phyloP scores from a whole-genome alignment of 1,140 invertebrate genomes.

The Luehdorfia chinensis region DNA sequence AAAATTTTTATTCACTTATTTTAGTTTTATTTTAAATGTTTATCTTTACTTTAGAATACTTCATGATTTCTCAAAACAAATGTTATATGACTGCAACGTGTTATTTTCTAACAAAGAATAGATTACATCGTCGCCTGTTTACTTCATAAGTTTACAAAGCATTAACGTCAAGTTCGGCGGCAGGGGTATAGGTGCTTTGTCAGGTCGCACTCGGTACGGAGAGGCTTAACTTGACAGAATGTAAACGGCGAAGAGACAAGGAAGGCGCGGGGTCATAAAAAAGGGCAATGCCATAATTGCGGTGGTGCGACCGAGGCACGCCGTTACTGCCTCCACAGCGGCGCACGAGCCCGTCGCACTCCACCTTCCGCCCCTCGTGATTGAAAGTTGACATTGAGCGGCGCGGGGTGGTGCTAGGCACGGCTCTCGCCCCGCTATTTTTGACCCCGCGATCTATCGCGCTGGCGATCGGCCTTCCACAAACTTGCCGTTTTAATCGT shows the following conservation, averaged over 20 bases:
- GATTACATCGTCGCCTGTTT: background rate
- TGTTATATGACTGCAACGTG: slow-evolving; percentile 11
- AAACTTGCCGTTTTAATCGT: slow-evolving; percentile 62
- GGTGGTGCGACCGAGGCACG: slow-evolving; percentile 23
- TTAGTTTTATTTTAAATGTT: slow-evolving; percentile 42
- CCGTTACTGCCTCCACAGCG: slow-evolving; percentile 20
- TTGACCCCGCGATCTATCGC: slow-evolving; percentile 68
- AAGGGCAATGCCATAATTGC: slow-evolving; percentile 48
- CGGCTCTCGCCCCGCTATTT: slow-evolving; percentile 63
- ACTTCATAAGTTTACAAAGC: background rate
- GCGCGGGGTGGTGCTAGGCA: slow-evolving; percentile 63
- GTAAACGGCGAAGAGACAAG: slow-evolving; percentile 33
- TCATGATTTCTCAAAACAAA: slow-evolving; percentile 17
- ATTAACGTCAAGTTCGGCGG: slow-evolving; percentile 26
- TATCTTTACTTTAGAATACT: slow-evolving; percentile 38
- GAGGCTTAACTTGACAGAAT: slow-evolving; percentile 44
- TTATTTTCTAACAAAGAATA: background rate
- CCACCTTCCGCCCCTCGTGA: slow-evolving; percentile 61
- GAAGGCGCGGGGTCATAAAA: slow-evolving; percentile 35
- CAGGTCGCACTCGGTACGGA: slow-evolving; percentile 27
- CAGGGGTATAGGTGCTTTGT: slow-evolving; percentile 23
- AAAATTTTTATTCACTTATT: slow-evolving; percentile 63
- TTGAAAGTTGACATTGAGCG: slow-evolving; percentile 72
- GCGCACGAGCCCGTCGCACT: slow-evolving; percentile 20
- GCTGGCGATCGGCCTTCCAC: slow-evolving; percentile 63